Base-by-base conservation (phyloP, 1,140 invertebrate species). In the Chrysopa pallens region DNA sequence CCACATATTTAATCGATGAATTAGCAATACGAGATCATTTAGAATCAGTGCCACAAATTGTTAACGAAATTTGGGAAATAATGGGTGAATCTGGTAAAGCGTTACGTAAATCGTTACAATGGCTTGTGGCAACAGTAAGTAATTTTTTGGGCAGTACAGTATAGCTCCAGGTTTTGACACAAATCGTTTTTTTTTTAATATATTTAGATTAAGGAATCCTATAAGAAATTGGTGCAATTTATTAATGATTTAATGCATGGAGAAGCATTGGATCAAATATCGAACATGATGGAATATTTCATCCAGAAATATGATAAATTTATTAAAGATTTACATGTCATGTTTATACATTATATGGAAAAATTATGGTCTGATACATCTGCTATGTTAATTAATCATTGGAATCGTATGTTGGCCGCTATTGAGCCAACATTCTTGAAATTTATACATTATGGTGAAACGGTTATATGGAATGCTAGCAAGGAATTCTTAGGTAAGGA, bases 51-150 rank as follows among this genome's bases (percentile, higher is more conserved):
- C 83, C 83, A 0, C 79, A 77, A 31, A 83, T 85, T 31, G 61
- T 86, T 0, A 79, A 78, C 17, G 83, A 87, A 55, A 72, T 87
- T 47, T 84, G 78, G 78, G 76, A 80, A 36, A 73, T 82, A 48
- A 81, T 86, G 78, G 82, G 83, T 1, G 80, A 84, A 31, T 84
- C 82, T 0, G 80, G 80, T 6, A 67, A 80, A 50, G 80, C 79
- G 0, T 71, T 86, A 2, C 69, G 80, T 14, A 71, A 82, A 43
- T 81, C 78, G 40, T 64, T 86, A 2, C 61, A 75, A 0, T 84
- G 78, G 74, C 67, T 83, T 0, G 73, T 84, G 0, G 77, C 85
- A 42, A 73, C 74, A 3, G 64, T 67, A 55, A 54, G 50, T 50
- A n/a, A 14, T 42, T 8, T 45, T 14, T 42, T 11, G 4, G 11